Conservation (phyloP, 2,888 invertebrate species). For the Chrysolina haemoptera region DNA sequence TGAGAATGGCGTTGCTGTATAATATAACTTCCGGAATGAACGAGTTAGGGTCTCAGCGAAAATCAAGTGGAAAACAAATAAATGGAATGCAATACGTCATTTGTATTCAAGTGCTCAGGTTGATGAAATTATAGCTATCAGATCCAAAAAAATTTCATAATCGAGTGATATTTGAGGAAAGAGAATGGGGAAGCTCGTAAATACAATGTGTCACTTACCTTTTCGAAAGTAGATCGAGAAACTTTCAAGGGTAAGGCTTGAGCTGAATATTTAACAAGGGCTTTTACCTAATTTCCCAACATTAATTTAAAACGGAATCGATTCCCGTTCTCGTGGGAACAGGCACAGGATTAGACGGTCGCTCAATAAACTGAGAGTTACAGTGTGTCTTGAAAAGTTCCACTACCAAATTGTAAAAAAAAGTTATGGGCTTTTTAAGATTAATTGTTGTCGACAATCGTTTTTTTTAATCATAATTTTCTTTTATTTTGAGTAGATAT, state of each 20-base stretch:
- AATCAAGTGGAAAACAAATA: background rate
- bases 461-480: no score
- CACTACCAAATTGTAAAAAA: no score
- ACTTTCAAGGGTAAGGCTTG: background rate
- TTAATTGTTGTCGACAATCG: no score
- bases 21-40: no score
- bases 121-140: background rate
- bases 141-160: background rate
- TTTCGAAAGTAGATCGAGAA: background rate
- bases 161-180: background rate
- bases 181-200: background rate
- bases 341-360: background rate
- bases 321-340: background rate
- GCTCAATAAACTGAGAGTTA: background rate
- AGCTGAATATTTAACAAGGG: constrained; percentile 7
- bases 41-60: background rate
- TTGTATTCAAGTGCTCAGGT: background rate
- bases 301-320: constrained; percentile 11
- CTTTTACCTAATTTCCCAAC: background rate
- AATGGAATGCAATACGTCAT: background rate
- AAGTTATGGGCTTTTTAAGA: no score
- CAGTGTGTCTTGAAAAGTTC: no score
- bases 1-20: no score
- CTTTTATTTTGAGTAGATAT: no score
- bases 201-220: constrained; percentile 6